Conservation (phyloP, 2,113 vertebrate species). For the Ancistrus triradiatus region DNA sequence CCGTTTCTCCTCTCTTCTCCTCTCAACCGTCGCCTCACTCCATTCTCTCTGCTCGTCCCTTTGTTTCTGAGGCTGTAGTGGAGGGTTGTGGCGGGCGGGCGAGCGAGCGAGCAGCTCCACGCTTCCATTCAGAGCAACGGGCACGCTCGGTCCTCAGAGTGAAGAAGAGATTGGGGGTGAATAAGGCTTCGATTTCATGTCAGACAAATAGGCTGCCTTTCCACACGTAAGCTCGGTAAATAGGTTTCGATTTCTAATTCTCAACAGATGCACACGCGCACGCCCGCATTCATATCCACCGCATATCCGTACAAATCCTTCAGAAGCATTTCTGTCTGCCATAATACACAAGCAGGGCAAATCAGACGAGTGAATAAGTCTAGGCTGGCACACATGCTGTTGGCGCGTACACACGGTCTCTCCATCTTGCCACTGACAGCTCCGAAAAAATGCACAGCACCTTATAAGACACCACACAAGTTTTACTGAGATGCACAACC, state of each 20-base stretch:
- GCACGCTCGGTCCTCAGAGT: neutral
- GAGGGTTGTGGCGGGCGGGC: neutral
- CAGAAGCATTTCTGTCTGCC: conserved; percentile 1
- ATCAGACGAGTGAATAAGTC: conserved; percentile 11
- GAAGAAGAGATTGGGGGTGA: conserved; percentile 44
- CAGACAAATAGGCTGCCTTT: conserved; percentile 64
- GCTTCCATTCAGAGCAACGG: neutral
- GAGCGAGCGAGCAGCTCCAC: neutral
- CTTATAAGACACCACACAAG: neutral
- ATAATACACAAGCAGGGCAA: conserved; percentile 9
- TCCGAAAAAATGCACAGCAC: neutral
- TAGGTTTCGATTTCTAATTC: conserved; percentile 71
- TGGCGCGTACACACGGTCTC: conserved; percentile 2
- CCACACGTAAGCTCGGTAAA: conserved; percentile 64
- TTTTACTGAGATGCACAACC: neutral
- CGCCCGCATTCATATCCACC: conserved; percentile 13
- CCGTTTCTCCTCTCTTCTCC: conserved; percentile 35
- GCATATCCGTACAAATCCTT: conserved; percentile 31
- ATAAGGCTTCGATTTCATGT: conserved; percentile 67
- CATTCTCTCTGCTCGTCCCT: neutral
- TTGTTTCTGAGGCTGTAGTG: neutral
- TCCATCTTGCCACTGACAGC: neutral
- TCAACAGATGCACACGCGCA: conserved; percentile 56
- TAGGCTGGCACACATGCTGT: neutral
- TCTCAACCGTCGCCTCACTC: conserved; percentile 12